Conservation (phyloP, 2,888 invertebrate genomes). For the Heliothis peltigera region DNA sequence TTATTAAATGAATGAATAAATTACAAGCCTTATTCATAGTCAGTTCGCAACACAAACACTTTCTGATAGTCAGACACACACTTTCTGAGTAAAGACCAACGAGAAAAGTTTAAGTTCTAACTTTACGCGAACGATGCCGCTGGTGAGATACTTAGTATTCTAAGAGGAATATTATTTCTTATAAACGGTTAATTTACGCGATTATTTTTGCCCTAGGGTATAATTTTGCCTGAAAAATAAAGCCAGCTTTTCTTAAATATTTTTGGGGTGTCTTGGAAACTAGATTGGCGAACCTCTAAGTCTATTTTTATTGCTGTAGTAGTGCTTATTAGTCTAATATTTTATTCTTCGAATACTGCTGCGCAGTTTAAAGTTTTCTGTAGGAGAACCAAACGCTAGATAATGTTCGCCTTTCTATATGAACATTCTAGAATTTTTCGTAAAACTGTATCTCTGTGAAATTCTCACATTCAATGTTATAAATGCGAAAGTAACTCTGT, state of each 20-base stretch:
- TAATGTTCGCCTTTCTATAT: too few relatives aligned
- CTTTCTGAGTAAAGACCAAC: slow-evolving; percentile 40
- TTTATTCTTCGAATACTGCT: too few relatives aligned
- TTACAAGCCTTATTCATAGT: slow-evolving; percentile 33
- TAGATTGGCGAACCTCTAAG: neutral
- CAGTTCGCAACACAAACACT: slow-evolving; percentile 40
- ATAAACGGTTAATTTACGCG: slow-evolving; percentile 31
- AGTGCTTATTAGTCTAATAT: too few relatives aligned
- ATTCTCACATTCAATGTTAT: too few relatives aligned
- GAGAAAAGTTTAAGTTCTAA: slow-evolving; percentile 35
- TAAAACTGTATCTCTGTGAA: too few relatives aligned
- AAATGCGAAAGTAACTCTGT: too few relatives aligned
- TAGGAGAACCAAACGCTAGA: too few relatives aligned
- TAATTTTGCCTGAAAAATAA: slow-evolving; percentile 14
- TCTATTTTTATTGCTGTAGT: too few relatives aligned
- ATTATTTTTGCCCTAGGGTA: slow-evolving; percentile 23
- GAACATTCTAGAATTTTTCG: too few relatives aligned
- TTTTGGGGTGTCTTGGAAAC: neutral
- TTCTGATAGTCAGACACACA: slow-evolving; percentile 44
- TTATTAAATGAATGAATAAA: slow-evolving; percentile 40
- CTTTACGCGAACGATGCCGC: slow-evolving; percentile 35
- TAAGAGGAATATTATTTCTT: slow-evolving; percentile 29
- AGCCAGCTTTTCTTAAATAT: neutral
- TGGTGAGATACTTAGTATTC: slow-evolving; percentile 37
- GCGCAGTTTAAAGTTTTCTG: too few relatives aligned